Percentiles rank a stretch among this genome's conserved stretches.
Evolutionary conservation across 2,113 vertebrate genomes (phyloP).

Genomic region (Cynoglossus semilaevis): DNA sequence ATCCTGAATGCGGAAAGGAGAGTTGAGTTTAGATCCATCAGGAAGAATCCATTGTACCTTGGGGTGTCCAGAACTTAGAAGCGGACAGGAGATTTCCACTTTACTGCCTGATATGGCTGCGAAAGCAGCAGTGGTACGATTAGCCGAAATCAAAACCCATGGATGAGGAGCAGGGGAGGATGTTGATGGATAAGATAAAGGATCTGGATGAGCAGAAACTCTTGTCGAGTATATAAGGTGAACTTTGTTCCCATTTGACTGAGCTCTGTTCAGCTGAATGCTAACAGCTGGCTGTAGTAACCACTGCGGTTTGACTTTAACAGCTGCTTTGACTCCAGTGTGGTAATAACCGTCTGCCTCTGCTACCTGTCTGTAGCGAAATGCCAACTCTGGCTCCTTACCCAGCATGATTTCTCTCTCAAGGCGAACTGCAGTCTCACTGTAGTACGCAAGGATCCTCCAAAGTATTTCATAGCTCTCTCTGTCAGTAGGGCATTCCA

Average conservation of each 20-base stretch:
- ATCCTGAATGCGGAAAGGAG: slow-evolving; percentile 65
- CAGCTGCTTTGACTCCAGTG: slow-evolving; percentile 84
- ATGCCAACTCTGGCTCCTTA: slow-evolving; percentile 72
- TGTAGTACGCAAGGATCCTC: slow-evolving; percentile 93
- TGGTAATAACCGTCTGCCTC: slow-evolving; percentile 84
- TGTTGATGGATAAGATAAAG: slow-evolving; percentile 18
- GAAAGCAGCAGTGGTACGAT: slow-evolving; percentile 51
- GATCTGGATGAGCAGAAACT: slow-evolving; percentile 64
- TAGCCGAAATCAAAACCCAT: slow-evolving; percentile 86
- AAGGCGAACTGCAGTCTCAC: slow-evolving; percentile 85
- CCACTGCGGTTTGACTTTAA: slow-evolving; percentile 82
- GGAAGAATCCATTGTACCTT: slow-evolving; percentile 84
- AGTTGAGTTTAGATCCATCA: slow-evolving; percentile 78
- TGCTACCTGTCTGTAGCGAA: slow-evolving; percentile 81
- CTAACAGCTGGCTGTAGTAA: slow-evolving; percentile 82
- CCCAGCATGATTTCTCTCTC: slow-evolving; percentile 78
- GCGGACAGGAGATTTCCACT: slow-evolving; percentile 78
- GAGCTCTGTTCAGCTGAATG: slow-evolving; percentile 83
- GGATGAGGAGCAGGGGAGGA: slow-evolving; percentile 41
- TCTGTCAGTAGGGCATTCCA: slow-evolving; percentile 83
- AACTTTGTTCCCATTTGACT: slow-evolving; percentile 80
- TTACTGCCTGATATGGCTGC: slow-evolving; percentile 72
- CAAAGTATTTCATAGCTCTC: slow-evolving; percentile 85
- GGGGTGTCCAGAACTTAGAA: slow-evolving; percentile 79
- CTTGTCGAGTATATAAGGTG: slow-evolving; percentile 77